phyloP scores from a whole-genome alignment of 2,113 vertebrate species.

The Cyanoramphus novaezelandiae region DNA sequence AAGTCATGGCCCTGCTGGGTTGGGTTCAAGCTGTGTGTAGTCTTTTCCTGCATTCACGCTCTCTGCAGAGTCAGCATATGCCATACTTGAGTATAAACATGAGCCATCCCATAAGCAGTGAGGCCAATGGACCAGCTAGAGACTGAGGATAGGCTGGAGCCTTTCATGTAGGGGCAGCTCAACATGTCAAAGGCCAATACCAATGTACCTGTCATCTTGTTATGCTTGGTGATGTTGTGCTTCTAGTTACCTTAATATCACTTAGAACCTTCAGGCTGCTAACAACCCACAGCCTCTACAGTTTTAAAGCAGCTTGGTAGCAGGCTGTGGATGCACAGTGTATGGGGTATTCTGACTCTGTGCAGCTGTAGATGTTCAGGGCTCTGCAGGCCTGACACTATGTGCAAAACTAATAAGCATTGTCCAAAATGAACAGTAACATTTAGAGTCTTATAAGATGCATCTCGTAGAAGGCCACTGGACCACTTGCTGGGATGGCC shows the following conservation, averaged over 20 bases:
- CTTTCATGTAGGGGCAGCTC: not conserved
- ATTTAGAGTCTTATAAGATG: not conserved
- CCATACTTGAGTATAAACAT: not conserved
- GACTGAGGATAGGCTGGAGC: not conserved
- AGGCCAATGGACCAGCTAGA: not conserved
- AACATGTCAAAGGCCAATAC: not conserved
- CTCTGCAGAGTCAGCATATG: not conserved
- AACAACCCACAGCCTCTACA: not conserved
- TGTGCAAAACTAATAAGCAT: not conserved
- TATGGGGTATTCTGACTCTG: not conserved
- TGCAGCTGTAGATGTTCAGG: not conserved
- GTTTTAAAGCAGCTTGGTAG: not conserved
- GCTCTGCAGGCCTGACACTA: not conserved
- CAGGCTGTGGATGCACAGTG: not conserved
- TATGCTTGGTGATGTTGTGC: not conserved
- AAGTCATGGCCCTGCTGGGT: not conserved
- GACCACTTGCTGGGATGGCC: not conserved
- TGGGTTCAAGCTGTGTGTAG: not conserved
- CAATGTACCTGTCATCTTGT: not conserved
- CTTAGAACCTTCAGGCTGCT: not conserved
- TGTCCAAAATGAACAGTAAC: not conserved
- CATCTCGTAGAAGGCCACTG: not conserved
- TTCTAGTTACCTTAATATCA: not conserved
- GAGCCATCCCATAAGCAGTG: not conserved
- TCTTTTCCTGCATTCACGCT: not conserved